Base-by-base conservation (phyloP, 2,797 vertebrate species). In the Galagoides demidoff region DNA sequence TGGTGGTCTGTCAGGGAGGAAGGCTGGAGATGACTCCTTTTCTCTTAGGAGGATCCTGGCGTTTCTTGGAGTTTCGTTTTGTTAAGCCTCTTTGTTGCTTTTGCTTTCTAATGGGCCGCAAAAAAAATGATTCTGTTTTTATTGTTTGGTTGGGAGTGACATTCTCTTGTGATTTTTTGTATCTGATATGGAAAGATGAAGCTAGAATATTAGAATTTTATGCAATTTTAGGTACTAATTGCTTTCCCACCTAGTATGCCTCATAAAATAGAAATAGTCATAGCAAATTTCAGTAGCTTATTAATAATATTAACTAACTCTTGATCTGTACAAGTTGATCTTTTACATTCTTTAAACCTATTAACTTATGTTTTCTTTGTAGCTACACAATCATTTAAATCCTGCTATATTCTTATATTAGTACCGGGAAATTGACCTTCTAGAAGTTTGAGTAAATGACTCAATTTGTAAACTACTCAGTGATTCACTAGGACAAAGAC, bases 221-320 rank as follows among this genome's bases (percentile, higher is more conserved):
- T 55, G 49, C 19, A 77, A 63, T 13, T 34, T 89, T 77, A 82
- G 23, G 45, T 55, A 29, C 73, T 61, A 59, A 55, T 87, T 89
- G 25, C n/a, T 89, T 85, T 79, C 76, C 90, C n/a, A 74, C 16
- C 27, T 68, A 49, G 52, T 23, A 61, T 83, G 27, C 57, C 63
- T 95, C 68, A 68, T n/a, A 89, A 76, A 82, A 84, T 45, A 37
- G 66, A 94, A 88, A 79, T 94, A 94, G 71, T 71, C 39, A 82
- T 52, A 79, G 39, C 19, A 84, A 85, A 76, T 52, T 52, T 52
- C 16, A 52, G 49, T 52, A 52, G 49, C 49, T 89, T 78, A 90
- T 12, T 37, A 55, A 57, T 73, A 96, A 78, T 39, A 81, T 27
- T 39, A 79, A 76, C 82, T 81, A 90, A 43, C 25, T 55, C 19